A percentile compares a stretch with the other conserved stretches of the same genome.
phyloP scores from a whole-genome alignment of 1,140 invertebrate genomes.

The Luehdorfia chinensis region DNA sequence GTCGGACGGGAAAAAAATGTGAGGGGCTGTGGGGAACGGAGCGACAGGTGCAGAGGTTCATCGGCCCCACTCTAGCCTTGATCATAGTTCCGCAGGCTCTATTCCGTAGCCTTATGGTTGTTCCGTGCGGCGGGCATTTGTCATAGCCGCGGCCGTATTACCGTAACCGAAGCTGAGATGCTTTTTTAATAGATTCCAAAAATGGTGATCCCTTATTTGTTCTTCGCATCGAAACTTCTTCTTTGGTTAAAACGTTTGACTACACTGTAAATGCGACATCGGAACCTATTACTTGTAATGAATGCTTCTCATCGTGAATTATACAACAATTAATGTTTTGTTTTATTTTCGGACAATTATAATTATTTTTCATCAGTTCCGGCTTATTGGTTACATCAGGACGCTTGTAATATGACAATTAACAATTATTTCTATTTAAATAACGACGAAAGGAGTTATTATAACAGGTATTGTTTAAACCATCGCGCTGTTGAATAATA shows the following conservation, averaged over 20 bases:
- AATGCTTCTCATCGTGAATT: slow-evolving; percentile 1
- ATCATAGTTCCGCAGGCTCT: slow-evolving; percentile 7
- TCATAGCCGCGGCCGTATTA: background rate
- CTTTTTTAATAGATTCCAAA: slow-evolving; percentile 10
- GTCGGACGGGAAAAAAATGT: slow-evolving; percentile 63
- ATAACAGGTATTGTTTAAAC: slow-evolving; percentile 14
- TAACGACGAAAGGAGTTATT: slow-evolving; percentile 3
- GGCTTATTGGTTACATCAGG: no score
- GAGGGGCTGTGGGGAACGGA: slow-evolving; percentile 46
- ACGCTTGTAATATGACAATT: no score
- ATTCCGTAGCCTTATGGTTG: background rate
- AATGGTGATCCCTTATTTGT: slow-evolving; percentile 1
- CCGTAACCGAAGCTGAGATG: background rate
- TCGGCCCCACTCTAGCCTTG: slow-evolving; percentile 37
- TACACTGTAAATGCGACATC: background rate
- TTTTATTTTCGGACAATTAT: no score
- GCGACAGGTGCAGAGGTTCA: slow-evolving; percentile 66
- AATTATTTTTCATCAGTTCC: no score
- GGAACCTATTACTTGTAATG: background rate
- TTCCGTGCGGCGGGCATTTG: background rate
- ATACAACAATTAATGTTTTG: background rate
- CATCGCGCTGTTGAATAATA: background rate
- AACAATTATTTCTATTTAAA: slow-evolving; percentile 6
- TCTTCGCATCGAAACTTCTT: background rate
- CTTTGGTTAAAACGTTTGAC: background rate